These are phyloP conservation scores for Peromyscus melanophrys DNA, from an alignment of 2,797 vertebrate genomes.

Conservation along the genomic window DNA sequence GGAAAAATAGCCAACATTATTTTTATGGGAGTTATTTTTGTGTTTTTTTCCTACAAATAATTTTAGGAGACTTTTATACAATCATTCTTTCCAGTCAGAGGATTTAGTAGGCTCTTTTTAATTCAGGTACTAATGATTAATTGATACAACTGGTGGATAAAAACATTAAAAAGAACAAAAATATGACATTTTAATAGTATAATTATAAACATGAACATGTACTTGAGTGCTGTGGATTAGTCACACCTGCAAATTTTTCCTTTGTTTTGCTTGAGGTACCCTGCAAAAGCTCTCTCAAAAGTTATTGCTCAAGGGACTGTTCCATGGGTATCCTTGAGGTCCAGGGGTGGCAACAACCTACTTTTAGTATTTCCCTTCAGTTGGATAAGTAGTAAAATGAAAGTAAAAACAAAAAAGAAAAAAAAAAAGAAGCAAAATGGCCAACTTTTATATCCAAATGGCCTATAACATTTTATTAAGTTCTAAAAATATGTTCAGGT, in stretches of 20 bases:
- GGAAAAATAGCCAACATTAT: not conserved
- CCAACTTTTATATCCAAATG: not conserved
- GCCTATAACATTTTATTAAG: not conserved
- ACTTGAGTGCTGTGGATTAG: not conserved
- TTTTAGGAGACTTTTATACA: constrained; percentile 33
- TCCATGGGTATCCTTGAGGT: not conserved
- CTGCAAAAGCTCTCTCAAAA: not conserved
- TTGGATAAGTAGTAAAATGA: not conserved
- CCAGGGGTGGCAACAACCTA: rapidly evolving
- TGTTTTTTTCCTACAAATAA: constrained; percentile 49
- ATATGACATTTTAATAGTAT: not conserved
- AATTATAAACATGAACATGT: not conserved
- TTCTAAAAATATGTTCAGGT: not conserved
- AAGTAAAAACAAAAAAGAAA: not conserved
- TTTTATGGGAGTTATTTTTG: constrained; percentile 63
- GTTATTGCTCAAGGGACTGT: not conserved
- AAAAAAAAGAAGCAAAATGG: not conserved
- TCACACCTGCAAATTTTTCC: constrained; percentile 41
- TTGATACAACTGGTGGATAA: not conserved
- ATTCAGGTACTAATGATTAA: not conserved
- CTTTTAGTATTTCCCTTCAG: not conserved
- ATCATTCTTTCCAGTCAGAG: constrained; percentile 11
- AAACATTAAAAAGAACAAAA: not conserved
- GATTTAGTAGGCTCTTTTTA: not conserved
- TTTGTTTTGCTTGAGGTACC: not conserved